Conservation (phyloP, 2,113 vertebrate genomes). For the Myiopsitta monachus region DNA sequence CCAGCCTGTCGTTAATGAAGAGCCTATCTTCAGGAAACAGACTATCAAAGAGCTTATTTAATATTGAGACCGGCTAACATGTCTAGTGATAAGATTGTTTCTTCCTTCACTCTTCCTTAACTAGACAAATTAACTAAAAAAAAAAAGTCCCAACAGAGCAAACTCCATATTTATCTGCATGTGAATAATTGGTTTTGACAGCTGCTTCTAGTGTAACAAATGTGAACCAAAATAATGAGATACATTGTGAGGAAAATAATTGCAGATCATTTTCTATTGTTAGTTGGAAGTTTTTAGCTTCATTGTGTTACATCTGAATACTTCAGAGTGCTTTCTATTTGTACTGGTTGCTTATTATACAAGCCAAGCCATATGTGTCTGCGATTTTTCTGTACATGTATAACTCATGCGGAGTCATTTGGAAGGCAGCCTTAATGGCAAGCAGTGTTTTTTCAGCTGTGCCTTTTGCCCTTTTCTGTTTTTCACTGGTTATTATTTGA, state of each 20-base stretch:
- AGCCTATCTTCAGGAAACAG: not conserved
- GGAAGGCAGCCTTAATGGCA: not conserved
- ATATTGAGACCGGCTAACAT: not conserved
- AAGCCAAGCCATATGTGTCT: not conserved
- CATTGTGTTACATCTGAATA: not conserved
- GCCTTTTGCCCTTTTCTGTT: not conserved
- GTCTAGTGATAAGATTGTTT: not conserved
- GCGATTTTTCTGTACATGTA: not conserved
- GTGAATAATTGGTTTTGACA: not conserved
- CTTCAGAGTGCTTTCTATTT: not conserved
- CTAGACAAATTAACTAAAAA: not conserved
- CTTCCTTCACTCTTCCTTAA: not conserved
- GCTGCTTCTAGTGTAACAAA: not conserved
- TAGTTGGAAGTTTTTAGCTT: not conserved
- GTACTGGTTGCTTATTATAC: not conserved
- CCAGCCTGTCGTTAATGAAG: not conserved
- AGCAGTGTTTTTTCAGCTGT: not conserved
- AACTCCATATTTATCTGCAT: not conserved
- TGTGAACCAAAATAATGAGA: not conserved
- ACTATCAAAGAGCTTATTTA: not conserved
- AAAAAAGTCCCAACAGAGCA: not conserved
- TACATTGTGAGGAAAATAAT: not conserved
- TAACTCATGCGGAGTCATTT: not conserved
- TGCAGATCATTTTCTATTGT: not conserved
- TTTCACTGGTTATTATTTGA: not conserved